A percentile compares a stretch with the other conserved stretches of the same genome.
Evolutionary conservation across 2,888 invertebrate species (phyloP).

Genomic region (Rhopalosiphum nymphaeae): DNA sequence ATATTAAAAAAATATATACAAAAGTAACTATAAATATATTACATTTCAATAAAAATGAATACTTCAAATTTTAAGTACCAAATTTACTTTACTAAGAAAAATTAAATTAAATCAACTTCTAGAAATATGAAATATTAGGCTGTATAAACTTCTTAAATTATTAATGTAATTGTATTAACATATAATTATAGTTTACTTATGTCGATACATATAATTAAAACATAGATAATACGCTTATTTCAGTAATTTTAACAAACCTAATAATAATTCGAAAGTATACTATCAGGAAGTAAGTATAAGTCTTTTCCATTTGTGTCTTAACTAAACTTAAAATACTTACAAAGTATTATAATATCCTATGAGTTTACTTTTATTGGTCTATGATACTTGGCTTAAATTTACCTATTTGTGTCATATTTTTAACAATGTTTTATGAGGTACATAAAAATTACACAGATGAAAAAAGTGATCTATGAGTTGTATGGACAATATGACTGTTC

Average conservation of each 20-base stretch:
- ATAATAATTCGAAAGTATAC: neutral
- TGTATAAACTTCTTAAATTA: neutral
- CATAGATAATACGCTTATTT: neutral
- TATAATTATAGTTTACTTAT: neutral
- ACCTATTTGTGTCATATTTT: neutral
- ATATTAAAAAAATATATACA: neutral
- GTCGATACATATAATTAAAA: neutral
- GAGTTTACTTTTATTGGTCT: neutral
- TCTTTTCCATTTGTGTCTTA: neutral
- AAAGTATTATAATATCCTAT: neutral
- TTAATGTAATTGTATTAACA: neutral
- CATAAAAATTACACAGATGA: neutral
- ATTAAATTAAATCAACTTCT: neutral
- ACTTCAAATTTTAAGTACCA: neutral
- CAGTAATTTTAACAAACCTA: neutral
- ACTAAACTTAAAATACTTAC: neutral
- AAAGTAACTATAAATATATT: neutral
- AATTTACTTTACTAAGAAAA: neutral
- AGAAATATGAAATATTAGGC: neutral
- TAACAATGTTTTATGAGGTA: neutral
- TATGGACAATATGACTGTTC: neutral
- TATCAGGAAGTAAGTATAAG: neutral
- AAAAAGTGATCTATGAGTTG: neutral
- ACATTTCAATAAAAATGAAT: neutral
- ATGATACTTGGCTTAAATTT: neutral